Conservation (phyloP, 2,888 invertebrate genomes). For the Oligia latruncula region DNA sequence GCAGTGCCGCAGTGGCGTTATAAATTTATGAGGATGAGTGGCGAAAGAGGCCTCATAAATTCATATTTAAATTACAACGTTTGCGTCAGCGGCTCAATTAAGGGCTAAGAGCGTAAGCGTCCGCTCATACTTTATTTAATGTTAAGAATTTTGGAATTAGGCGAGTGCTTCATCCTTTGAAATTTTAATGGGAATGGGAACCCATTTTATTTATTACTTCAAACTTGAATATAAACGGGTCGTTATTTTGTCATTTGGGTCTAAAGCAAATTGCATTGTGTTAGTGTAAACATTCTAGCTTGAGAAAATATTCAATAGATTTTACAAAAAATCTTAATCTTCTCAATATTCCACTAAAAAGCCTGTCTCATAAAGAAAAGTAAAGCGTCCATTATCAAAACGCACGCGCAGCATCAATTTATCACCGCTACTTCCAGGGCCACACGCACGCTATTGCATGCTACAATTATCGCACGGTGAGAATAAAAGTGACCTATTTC, state of each 20-base stretch:
- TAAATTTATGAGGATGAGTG: slow-evolving; percentile 56
- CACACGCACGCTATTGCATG: slow-evolving; percentile 33
- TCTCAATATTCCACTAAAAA: not conserved
- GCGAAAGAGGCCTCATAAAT: slow-evolving; percentile 55
- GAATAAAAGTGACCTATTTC: no score
- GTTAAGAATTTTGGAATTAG: slow-evolving; percentile 53
- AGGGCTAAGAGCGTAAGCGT: slow-evolving; percentile 49
- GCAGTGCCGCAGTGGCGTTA: slow-evolving; percentile 57
- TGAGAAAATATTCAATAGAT: not conserved
- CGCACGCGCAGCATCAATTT: not conserved
- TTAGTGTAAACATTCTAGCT: no score
- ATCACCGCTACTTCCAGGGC: slow-evolving; percentile 6
- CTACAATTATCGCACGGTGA: slow-evolving; percentile 24
- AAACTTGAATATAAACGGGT: slow-evolving; percentile 7
- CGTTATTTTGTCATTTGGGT: not conserved
- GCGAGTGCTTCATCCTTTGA: slow-evolving; percentile 29
- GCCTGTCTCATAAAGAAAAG: not conserved
- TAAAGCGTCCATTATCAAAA: not conserved
- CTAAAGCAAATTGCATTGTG: not conserved
- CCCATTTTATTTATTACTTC: slow-evolving; percentile 23
- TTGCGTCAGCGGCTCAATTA: slow-evolving; percentile 57
- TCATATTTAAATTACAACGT: slow-evolving; percentile 59
- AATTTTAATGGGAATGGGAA: slow-evolving; percentile 28
- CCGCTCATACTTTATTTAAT: slow-evolving; percentile 57
- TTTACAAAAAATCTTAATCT: no score